phyloP scores from a whole-genome alignment of 2,797 vertebrate genomes.

The Rhyacichthys aspro region DNA sequence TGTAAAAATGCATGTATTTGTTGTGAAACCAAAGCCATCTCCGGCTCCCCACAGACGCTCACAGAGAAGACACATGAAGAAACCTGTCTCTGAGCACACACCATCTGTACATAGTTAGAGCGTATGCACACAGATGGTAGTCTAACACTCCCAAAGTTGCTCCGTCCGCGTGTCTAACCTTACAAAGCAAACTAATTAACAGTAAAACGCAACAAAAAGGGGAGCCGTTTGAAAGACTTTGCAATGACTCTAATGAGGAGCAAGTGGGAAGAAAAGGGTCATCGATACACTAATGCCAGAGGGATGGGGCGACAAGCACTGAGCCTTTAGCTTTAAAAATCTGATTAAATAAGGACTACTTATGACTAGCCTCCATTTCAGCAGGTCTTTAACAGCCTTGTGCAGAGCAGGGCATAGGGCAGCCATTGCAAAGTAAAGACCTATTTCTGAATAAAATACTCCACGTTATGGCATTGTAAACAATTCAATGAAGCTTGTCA shows the following conservation, averaged over 20 bases:
- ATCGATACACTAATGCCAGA: conserved; percentile 67
- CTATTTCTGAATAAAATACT: conserved; percentile 43
- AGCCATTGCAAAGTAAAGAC: conserved; percentile 53
- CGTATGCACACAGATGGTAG: conserved; percentile 94
- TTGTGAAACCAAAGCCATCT: conserved; percentile 95
- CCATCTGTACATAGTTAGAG: conserved; percentile 98
- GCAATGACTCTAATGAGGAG: conserved; percentile 86
- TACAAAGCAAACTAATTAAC: conserved; percentile 95
- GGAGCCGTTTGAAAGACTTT: conserved; percentile 88
- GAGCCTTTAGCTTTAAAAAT: conserved; percentile 76
- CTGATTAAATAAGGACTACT: conserved; percentile 79
- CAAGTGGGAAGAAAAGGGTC: conserved; percentile 57
- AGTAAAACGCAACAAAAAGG: conserved; percentile 86
- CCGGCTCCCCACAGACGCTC: conserved; percentile 48
- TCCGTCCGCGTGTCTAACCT: conserved; percentile 92
- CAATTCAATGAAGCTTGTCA: neutral
- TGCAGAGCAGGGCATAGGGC: too few species aligned
- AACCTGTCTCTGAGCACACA: conserved; percentile 93
- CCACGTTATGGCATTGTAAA: conserved; percentile 24
- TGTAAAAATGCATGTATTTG: conserved; percentile 93
- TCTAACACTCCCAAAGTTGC: conserved; percentile 93
- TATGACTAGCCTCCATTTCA: conserved; percentile 71
- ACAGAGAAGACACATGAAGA: conserved; percentile 78
- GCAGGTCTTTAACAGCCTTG: conserved; percentile 71
- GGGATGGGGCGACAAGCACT: conserved; percentile 58